phyloP scores from a whole-genome alignment of 2,797 vertebrate species.

The Smutsia gigantea region DNA sequence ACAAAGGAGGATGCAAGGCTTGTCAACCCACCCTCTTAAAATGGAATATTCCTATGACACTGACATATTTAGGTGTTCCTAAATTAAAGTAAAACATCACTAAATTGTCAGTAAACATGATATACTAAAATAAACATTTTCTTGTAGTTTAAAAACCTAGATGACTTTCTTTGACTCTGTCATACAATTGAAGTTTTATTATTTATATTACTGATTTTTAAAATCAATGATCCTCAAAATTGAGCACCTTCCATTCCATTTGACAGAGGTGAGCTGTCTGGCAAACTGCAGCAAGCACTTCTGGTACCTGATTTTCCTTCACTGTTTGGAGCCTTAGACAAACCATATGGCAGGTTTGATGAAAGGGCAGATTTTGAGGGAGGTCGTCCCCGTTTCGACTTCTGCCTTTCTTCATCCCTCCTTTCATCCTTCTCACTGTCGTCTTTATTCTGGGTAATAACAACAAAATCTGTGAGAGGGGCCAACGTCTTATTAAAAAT shows the following conservation, averaged over 20 bases:
- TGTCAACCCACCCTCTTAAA: slow-evolving; percentile 91
- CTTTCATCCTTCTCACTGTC: slow-evolving; percentile 91
- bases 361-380: slow-evolving; percentile 92
- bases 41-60: slow-evolving; percentile 90
- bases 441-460: slow-evolving; percentile 91
- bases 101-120: slow-evolving; percentile 59
- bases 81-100: slow-evolving; percentile 67
- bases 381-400: slow-evolving; percentile 93
- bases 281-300: slow-evolving; percentile 75
- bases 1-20: slow-evolving; percentile 53
- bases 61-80: slow-evolving; percentile 84
- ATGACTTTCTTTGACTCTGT: background rate
- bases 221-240: background rate
- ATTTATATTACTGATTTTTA: background rate
- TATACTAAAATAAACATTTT: background rate
- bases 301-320: slow-evolving; percentile 90
- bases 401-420: slow-evolving; percentile 90
- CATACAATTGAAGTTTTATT: background rate
- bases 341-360: slow-evolving; percentile 86
- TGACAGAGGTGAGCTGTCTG: slow-evolving; percentile 84
- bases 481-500: background rate
- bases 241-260: slow-evolving; percentile 89
- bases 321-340: slow-evolving; percentile 89
- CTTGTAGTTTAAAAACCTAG: background rate
- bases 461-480: slow-evolving; percentile 51